Base-by-base conservation (phyloP, 2,113 vertebrate genomes). In the Percina caprodes region DNA sequence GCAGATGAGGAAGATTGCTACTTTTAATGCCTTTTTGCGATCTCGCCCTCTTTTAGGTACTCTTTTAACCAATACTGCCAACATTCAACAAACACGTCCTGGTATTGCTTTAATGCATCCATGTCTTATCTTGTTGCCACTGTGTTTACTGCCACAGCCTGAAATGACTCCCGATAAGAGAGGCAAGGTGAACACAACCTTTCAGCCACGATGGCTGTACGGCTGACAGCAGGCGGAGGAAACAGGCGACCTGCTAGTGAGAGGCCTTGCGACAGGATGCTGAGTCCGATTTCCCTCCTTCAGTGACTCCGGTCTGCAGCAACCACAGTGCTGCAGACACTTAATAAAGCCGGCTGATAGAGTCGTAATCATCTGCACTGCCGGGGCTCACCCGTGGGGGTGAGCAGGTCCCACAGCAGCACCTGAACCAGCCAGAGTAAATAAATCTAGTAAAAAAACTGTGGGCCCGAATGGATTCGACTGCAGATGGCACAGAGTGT, bases 381-480 rank as follows among this genome's bases (percentile, higher is more conserved):
- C 59, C 16, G n/a, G 56, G 68, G 23, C 45, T 77, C 80, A 81
- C 71, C 86, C 74, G 77, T 39, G 70, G 46, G 74, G 70, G 12
- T 14, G 23, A 55, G 55, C 69, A 16, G 82, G 79, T 42, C 85
- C 73, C 56, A 19, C n/a, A 14, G 69, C 10, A 48, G 55, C 80
- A 70, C 70, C 78, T 82, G 78, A 67, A 67, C 26, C 68, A 54
- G 70, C 48, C 77, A 67, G 24, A 80, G 81, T 77, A 70, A 87
- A 90, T 80, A 85, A 82, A 83, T 87, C 19, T 39, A 35, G 69
- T 45, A 74, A 88, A 82, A 83, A 85, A 83, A 85, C 83, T 68
- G 75, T 2, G 45, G 52, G 45, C 11, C 24, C 54, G 84, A 72
- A 70, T 33, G 42, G 73, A 58, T 26, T 24, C 0, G 5, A 26